These are phyloP conservation scores for Halcyon smyrnensis DNA, from an alignment of 2,797 vertebrate species.

Conservation along the genomic window DNA sequence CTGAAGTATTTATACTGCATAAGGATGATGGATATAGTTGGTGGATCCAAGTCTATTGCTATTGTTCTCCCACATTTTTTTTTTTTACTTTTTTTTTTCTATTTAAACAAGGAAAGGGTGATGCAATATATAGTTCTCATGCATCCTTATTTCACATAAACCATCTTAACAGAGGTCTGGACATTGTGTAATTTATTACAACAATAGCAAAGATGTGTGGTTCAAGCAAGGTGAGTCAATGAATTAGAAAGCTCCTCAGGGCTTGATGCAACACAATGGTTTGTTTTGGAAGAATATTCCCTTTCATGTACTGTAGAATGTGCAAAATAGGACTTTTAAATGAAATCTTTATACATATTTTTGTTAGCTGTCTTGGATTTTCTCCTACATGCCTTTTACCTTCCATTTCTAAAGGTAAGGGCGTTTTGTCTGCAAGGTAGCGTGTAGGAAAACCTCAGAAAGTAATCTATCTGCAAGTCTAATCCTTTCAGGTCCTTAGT, in stretches of 20 bases:
- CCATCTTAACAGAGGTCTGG: not conserved
- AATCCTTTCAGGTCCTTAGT: not conserved
- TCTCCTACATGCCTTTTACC: not conserved
- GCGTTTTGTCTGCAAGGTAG: not conserved
- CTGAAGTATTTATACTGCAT: not conserved
- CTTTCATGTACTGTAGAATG: not conserved
- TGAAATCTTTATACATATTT: not conserved
- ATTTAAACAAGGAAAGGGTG: not conserved
- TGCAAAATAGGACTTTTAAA: not conserved
- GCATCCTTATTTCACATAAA: not conserved
- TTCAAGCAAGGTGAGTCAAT: not conserved
- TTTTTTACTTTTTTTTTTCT: not conserved
- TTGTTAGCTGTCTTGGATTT: not conserved
- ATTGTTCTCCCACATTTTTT: not conserved
- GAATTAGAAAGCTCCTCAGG: not conserved
- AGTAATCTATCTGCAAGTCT: not conserved
- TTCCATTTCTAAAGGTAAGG: not conserved
- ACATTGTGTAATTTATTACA: not conserved
- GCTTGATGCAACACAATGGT: not conserved
- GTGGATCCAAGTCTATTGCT: not conserved
- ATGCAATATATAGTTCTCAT: not conserved
- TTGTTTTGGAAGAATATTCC: not conserved
- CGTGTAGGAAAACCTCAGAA: not conserved
- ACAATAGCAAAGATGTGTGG: not conserved
- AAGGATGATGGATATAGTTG: slow-evolving; percentile 3